A percentile compares a stretch with the other conserved stretches of the same genome.
Evolutionary conservation across 1,140 invertebrate species (phyloP).

Genomic region (Bombyx mandarina): DNA sequence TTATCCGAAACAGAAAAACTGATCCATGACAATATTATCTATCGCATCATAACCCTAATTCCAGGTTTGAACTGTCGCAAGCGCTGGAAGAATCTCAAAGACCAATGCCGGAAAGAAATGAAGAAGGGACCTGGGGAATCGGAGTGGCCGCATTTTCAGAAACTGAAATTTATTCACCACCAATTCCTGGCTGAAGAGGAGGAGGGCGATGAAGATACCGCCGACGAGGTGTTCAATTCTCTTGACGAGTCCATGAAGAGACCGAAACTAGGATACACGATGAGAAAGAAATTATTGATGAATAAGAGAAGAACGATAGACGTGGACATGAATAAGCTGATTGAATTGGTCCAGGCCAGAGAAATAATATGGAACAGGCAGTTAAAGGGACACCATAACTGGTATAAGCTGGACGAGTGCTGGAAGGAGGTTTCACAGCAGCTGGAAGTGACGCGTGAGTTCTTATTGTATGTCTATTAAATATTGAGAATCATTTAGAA

Average conservation of each 20-base stretch:
- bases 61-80: conserved; percentile 59
- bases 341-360: conserved; percentile 44
- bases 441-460: conserved; percentile 58
- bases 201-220: conserved; percentile 49
- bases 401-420: conserved; percentile 59
- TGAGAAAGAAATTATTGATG: conserved; percentile 60
- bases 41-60: conserved; percentile 19
- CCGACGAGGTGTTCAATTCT: conserved; percentile 51
- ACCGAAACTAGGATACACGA: conserved; percentile 54
- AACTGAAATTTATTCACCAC: conserved; percentile 55
- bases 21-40: conserved; percentile 1
- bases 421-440: conserved; percentile 61
- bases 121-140: conserved; percentile 52
- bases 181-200: conserved; percentile 59
- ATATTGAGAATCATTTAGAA: background rate
- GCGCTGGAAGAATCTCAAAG: conserved; percentile 65
- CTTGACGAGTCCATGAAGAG: conserved; percentile 56
- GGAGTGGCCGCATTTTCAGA: conserved; percentile 60
- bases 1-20: background rate
- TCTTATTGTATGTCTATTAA: conserved; percentile 3
- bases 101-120: conserved; percentile 64
- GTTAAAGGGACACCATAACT: conserved; percentile 59
- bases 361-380: conserved; percentile 63
- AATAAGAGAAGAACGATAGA: conserved; percentile 57
- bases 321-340: conserved; percentile 59